A percentile compares a stretch with the other conserved stretches of the same genome.
These are phyloP conservation scores for Lordiphosa fenestrarum DNA, from an alignment of 2,888 invertebrate genomes.

Conservation along the genomic window DNA sequence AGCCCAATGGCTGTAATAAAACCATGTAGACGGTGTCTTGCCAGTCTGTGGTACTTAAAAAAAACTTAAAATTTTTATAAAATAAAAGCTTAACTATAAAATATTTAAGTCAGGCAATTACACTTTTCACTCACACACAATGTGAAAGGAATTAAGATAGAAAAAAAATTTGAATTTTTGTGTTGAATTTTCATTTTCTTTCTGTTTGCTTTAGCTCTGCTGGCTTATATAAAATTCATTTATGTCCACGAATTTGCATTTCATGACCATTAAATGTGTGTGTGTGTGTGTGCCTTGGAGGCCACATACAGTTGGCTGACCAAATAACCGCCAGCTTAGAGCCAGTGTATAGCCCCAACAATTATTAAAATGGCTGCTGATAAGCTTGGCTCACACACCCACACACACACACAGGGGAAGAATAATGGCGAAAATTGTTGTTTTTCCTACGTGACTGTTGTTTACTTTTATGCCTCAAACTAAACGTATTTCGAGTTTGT, in stretches of 20 bases:
- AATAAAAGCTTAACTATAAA: background rate
- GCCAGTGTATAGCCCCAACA: slow-evolving; percentile 32
- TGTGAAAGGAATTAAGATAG: no score
- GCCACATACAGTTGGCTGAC: slow-evolving; percentile 22
- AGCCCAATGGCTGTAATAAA: no score
- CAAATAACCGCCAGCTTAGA: slow-evolving; percentile 31
- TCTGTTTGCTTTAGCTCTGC: background rate
- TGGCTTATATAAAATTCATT: background rate
- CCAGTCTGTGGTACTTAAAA: no score
- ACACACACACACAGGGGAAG: slow-evolving; percentile 12
- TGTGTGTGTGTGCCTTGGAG: background rate
- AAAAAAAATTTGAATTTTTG: no score
- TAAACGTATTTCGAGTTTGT: slow-evolving; percentile 1
- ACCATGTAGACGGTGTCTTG: no score
- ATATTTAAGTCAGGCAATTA: slow-evolving; percentile 12
- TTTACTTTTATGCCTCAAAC: slow-evolving; percentile 20
- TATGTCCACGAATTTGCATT: slow-evolving; percentile 15
- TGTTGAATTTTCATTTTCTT: slow-evolving; percentile 13
- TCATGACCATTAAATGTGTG: slow-evolving; percentile 8
- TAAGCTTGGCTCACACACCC: slow-evolving; percentile 25
- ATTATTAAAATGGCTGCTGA: slow-evolving; percentile 37
- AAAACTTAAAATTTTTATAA: no score
- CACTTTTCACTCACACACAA: no score
- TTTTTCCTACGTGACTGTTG: slow-evolving; percentile 34
- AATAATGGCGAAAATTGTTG: slow-evolving; percentile 30